Evolutionary conservation across 1,140 invertebrate genomes (phyloP).

Genomic region (Pseudomyrmex flavicornis): DNA sequence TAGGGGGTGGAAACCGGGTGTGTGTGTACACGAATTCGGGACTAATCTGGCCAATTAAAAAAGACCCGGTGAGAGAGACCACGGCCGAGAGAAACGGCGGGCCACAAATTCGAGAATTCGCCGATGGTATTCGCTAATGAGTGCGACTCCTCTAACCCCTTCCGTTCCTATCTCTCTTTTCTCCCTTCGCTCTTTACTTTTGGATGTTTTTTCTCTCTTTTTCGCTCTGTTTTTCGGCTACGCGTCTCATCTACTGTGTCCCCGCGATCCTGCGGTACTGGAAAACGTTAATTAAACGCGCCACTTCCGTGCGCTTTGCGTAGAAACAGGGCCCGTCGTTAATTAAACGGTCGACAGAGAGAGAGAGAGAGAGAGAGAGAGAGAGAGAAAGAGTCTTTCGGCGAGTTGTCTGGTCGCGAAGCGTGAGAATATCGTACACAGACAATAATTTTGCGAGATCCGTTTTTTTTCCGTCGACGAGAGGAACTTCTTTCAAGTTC

Average conservation of each 20-base stretch:
- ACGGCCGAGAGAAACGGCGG: conserved; percentile 27
- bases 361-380: neutral
- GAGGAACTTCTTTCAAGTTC: neutral
- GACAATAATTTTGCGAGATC: conserved; percentile 38
- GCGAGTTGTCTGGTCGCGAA: conserved; percentile 21
- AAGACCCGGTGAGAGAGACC: conserved; percentile 59
- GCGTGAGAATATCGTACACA: conserved; percentile 65
- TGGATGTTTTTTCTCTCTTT: neutral
- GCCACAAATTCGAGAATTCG: conserved; percentile 73
- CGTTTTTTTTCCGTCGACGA: neutral
- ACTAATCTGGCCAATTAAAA: conserved; percentile 85
- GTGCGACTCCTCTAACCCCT: conserved; percentile 66
- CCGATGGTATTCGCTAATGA: conserved; percentile 85
- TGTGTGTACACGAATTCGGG: conserved; percentile 77
- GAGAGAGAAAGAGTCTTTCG: conserved; percentile 36
- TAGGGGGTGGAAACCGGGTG: conserved; percentile 17
- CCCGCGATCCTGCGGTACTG: conserved; percentile 67
- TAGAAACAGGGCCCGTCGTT: conserved; percentile 14
- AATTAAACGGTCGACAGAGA: conserved; percentile 55
- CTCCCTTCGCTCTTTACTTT: neutral
- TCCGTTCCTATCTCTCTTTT: conserved; percentile 6
- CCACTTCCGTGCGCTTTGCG: conserved; percentile 62
- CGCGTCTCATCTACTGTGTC: conserved; percentile 10
- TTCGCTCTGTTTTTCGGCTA: conserved; percentile 30
- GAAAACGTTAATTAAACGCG: conserved; percentile 85